Evolutionary conservation across 2,888 invertebrate genomes (phyloP).

Genomic region (Chloromyia formosa): DNA sequence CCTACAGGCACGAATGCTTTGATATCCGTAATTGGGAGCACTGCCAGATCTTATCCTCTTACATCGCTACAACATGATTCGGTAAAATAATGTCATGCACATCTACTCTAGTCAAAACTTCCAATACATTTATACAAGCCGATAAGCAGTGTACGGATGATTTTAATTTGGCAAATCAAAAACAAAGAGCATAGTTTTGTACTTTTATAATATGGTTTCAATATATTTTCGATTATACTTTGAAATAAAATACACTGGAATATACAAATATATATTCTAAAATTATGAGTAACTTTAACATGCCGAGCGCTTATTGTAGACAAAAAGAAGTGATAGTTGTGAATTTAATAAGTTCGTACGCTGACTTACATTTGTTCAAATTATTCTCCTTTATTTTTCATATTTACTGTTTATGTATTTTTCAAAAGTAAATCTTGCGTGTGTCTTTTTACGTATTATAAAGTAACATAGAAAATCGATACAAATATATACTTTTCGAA

Average conservation of each 20-base stretch:
- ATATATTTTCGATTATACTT: constrained; percentile 2
- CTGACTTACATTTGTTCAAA: not conserved
- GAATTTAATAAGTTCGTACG: not conserved
- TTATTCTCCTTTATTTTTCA: not conserved
- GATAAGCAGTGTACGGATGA: constrained; percentile 19
- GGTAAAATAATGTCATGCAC: not conserved
- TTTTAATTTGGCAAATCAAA: constrained; percentile 50
- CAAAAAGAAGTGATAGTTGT: not conserved
- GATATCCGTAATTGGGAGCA: no score
- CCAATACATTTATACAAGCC: not conserved
- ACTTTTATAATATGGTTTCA: not conserved
- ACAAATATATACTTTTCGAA: no score
- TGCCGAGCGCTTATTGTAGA: constrained; percentile 24
- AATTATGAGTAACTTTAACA: constrained; percentile 10
- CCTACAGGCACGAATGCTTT: no score
- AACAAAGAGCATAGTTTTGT: constrained; percentile 38
- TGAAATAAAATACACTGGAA: not conserved
- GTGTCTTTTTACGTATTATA: no score
- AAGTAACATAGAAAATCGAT: no score
- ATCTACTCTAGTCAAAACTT: constrained; percentile 3
- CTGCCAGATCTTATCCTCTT: no score
- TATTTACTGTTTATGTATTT: no score
- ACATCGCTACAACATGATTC: no score
- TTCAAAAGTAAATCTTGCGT: no score
- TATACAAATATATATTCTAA: constrained; percentile 11